Base-by-base conservation (phyloP, 2,113 vertebrate species). In the Astatoreochromis straeleni region DNA sequence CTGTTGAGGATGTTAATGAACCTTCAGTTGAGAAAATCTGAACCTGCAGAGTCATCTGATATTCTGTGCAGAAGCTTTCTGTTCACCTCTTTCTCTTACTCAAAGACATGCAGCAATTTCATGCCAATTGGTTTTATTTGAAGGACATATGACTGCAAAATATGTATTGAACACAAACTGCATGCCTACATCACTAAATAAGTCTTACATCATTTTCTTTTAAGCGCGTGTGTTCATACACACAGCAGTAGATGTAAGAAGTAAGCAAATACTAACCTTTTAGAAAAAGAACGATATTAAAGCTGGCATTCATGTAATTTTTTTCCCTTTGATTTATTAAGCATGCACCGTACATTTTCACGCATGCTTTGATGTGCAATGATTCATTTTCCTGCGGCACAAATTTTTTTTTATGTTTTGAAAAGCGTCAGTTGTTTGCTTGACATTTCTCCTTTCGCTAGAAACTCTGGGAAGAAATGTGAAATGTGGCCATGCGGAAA, bases 11-110 rank as follows among this genome's bases (percentile, higher is more conserved):
- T 82, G 51, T 51, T 85, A 87, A 93, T 93, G 88, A 92, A 90
- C 47, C 88, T 80, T 86, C 86, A 92, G 85, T 87, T 92, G 91
- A 78, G 91, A 88, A 85, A 86, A 93, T 90, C 82, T 80, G 57
- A 8, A 42, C 78, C 11, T 53, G 82, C 33, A 35, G 60, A 38
- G 7, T 92, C 75, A 84, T 90, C 86, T 86, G 84, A 78, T 65
- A 42, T 38, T 70, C 65, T 49, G 53, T 14, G 21, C 84, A 14
- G 55, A 47, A 68, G n/a, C 49, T 60, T 81, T 51, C 85, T 70
- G 33, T 80, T 63, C 47, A 60, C 40, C n/a, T 33, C 49, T 11
- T 49, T 60, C 26, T 29, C 26, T 63, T 29, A 5, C 75, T 45
- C 70, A 84, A 65, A 49, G 42, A 81, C 47, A 73, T 3, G 33